Evolutionary conservation across 2,797 vertebrate species (phyloP).

Genomic region (Sebastes minor): DNA sequence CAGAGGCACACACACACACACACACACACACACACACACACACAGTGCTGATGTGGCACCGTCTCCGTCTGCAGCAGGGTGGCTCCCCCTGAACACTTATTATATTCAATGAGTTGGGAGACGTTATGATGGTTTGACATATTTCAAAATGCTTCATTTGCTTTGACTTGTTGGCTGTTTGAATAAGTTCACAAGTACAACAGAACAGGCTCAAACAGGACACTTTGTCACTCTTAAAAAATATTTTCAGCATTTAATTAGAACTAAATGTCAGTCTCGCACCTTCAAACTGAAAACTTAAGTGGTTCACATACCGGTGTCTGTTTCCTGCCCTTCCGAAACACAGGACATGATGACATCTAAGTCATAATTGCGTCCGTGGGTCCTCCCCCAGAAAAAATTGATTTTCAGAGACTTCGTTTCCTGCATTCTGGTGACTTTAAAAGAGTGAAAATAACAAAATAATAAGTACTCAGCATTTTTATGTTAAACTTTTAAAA

Average conservation of each 20-base stretch:
- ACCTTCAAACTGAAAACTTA: background rate
- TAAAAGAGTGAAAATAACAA: too few relatives aligned
- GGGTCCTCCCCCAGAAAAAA: too few relatives aligned
- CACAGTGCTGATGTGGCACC: constrained; percentile 67
- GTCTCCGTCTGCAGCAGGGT: constrained; percentile 56
- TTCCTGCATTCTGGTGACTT: too few relatives aligned
- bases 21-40: constrained; percentile 27
- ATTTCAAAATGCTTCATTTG: constrained; percentile 34
- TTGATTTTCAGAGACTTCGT: too few relatives aligned
- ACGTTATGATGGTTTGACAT: constrained; percentile 8
- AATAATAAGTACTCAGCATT: too few relatives aligned
- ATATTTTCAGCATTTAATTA: background rate
- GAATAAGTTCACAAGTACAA: background rate
- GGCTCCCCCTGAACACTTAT: constrained; percentile 47
- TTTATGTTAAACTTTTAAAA: too few relatives aligned
- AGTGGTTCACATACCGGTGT: background rate
- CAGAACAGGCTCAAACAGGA: constrained; percentile 14
- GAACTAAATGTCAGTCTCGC: background rate
- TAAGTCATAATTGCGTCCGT: too few relatives aligned
- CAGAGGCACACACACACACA: constrained; percentile 39
- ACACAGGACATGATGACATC: background rate
- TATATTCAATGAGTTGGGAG: constrained; percentile 33
- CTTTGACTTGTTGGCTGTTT: constrained; percentile 39
- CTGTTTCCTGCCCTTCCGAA: background rate
- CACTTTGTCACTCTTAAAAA: background rate